Evolutionary conservation across 2,113 vertebrate species (phyloP), one percentile per base, ranked within the genome.

Genomic region (Channa maculata): DNA sequence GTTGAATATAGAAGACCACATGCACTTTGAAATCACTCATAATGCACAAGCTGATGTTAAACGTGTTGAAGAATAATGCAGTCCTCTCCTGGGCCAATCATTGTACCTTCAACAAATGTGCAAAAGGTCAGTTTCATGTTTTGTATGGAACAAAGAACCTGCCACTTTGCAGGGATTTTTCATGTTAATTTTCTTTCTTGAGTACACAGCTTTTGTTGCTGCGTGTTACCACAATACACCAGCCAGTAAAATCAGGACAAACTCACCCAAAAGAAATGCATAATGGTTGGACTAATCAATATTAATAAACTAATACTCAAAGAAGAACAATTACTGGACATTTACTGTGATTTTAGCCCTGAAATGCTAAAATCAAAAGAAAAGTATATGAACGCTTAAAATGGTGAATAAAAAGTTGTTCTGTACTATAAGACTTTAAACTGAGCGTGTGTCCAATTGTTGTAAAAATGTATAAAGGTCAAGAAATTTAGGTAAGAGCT

Each of bases 401-500:
- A 24, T 24, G 24, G 6, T 7, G 33, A n/a, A 49, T 2, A 38
- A 51, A 5, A 15, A 49, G 33, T 39, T 44, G 34, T 15, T 12
- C 3, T 38, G 45, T 3, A 62, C 24, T 65, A 71, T 45, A 83
- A 46, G 38, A 77, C 36, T 38, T 64, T 12, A 68, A 65, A 57
- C 45, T 61, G 68, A 65, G 51, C 52, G 44, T 6, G 6, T 71
- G 57, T 53, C 71, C 60, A 68, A 4, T 78, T 63, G 50, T 53
- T 77, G 78, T 80, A 81, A 61, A 71, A 82, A 62, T 9, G 45
- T 71, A 45, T 64, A 86, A 80, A 82, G 62, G 80, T 66, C 74
- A 13, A 10, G 65, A 82, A 80, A 76, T 85, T 89, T 78, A 86
- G 75, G 77, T 68, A 71, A 34, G 65, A 75, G 36, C 34, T 45